Evolutionary conservation across 2,113 vertebrate genomes (phyloP).

Genomic region (Balaeniceps rex): DNA sequence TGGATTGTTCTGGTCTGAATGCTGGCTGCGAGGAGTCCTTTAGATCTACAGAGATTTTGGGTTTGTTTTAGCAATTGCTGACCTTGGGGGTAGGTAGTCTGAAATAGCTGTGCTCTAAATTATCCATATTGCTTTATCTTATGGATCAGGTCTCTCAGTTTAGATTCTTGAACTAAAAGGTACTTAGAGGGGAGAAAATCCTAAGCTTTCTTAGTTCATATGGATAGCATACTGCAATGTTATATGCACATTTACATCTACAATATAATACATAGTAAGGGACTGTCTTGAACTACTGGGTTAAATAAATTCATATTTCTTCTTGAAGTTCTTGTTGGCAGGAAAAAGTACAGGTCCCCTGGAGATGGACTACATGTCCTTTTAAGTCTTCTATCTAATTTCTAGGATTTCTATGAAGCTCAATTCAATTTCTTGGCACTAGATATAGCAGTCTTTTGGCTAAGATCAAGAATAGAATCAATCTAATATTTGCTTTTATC

Average conservation of each 20-base stretch:
- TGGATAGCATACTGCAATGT: not conserved
- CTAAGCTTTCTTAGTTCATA: not conserved
- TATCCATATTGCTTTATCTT: not conserved
- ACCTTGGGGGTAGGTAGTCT: not conserved
- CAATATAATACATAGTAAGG: not conserved
- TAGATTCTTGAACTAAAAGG: not conserved
- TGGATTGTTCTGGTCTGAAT: not conserved
- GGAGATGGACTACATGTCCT: not conserved
- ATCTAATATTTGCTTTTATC: conserved; percentile 42
- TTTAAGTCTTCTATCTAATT: conserved; percentile 6
- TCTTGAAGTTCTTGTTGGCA: conserved; percentile 3
- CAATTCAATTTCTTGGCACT: conserved; percentile 15
- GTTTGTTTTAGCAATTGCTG: not conserved
- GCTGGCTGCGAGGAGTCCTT: not conserved
- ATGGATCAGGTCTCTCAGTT: not conserved
- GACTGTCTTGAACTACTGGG: not conserved
- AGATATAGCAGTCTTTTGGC: not conserved
- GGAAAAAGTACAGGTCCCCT: not conserved
- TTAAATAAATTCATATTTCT: conserved; percentile 40
- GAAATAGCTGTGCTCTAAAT: not conserved
- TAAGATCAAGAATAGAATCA: conserved; percentile 24
- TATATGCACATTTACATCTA: not conserved
- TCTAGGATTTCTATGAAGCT: conserved; percentile 13
- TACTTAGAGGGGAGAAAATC: not conserved
- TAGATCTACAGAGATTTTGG: not conserved